Evolutionary conservation across 2,797 vertebrate genomes (phyloP).

Genomic region (Allobates femoralis): DNA sequence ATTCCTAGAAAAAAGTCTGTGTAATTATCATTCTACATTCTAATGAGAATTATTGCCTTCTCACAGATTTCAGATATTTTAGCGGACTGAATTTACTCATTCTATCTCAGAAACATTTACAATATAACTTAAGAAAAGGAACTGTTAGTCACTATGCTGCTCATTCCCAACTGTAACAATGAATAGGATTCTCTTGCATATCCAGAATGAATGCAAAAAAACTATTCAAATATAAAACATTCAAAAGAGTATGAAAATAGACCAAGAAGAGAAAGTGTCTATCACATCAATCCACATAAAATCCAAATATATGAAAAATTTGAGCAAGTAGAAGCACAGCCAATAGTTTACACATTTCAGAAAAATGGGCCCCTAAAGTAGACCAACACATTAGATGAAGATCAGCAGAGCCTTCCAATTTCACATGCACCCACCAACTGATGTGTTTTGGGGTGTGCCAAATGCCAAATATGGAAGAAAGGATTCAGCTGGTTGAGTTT

Average conservation of each 20-base stretch:
- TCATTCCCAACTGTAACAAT: not conserved
- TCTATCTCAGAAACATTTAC: not conserved
- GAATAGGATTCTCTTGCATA: not conserved
- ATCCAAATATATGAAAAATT: not conserved
- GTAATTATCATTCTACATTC: slow-evolving; percentile 57
- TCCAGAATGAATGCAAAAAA: not conserved
- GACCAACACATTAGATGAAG: too few species aligned
- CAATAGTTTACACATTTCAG: not conserved
- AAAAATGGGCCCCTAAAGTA: too few species aligned
- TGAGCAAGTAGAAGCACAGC: too few species aligned
- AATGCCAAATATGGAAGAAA: too few species aligned
- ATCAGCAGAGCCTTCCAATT: too few species aligned
- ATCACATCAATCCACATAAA: not conserved
- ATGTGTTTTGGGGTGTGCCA: too few species aligned
- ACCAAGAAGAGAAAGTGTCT: not conserved
- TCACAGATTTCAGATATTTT: slow-evolving; percentile 1
- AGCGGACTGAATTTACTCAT: not conserved
- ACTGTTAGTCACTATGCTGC: not conserved
- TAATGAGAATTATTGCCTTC: slow-evolving; percentile 37
- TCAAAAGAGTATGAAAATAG: not conserved
- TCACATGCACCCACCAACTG: too few species aligned
- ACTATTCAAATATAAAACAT: not conserved
- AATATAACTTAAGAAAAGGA: not conserved
- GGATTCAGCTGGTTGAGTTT: too few species aligned
- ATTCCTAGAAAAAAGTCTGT: slow-evolving; percentile 47